Evolutionary conservation across 2,113 vertebrate species (phyloP).

Genomic region (Trogon surrucura): DNA sequence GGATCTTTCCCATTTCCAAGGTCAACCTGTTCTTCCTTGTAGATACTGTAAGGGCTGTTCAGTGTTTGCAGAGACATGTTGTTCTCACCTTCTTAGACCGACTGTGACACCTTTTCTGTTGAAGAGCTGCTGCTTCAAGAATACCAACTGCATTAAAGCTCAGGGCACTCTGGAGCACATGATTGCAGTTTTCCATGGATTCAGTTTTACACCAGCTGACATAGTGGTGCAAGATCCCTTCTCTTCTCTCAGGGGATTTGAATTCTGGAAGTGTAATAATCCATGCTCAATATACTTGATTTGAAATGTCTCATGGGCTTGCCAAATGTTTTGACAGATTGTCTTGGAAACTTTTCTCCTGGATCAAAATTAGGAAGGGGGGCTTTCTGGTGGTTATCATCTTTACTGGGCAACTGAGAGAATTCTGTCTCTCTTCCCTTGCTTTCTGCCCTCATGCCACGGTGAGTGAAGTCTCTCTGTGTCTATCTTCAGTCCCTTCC

Average conservation of each 20-base stretch:
- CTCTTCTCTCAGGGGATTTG: background rate
- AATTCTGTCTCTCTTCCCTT: background rate
- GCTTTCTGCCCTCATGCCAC: rapidly evolving
- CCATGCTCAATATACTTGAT: background rate
- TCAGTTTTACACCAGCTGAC: background rate
- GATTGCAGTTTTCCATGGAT: background rate
- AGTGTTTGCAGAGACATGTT: background rate
- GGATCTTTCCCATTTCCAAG: background rate
- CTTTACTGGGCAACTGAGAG: background rate
- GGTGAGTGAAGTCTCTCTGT: background rate
- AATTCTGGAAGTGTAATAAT: background rate
- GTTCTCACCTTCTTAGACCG: background rate
- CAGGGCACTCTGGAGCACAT: background rate
- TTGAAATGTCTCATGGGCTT: background rate
- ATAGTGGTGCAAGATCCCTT: background rate
- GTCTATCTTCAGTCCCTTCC: background rate
- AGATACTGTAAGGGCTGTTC: background rate
- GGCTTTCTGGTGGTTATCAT: background rate
- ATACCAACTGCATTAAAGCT: background rate
- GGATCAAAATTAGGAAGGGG: background rate
- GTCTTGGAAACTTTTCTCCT: background rate
- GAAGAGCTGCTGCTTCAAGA: background rate
- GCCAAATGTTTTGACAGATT: background rate
- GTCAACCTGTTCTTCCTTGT: background rate
- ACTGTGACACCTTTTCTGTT: background rate